Evolutionary conservation across 2,113 vertebrate species (phyloP).

Genomic region (Panurus biarmicus): DNA sequence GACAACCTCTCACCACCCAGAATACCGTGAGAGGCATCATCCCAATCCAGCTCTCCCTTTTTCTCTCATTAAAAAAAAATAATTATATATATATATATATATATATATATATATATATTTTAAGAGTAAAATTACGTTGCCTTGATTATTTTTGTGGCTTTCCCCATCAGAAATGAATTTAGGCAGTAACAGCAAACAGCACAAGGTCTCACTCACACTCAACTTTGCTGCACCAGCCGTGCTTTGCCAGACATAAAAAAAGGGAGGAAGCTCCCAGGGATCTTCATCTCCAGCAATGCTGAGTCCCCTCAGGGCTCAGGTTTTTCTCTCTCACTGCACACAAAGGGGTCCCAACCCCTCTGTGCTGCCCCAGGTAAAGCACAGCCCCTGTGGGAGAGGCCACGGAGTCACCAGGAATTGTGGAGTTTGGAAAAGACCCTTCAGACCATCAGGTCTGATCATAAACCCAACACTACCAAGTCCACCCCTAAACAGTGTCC

Average conservation of each 20-base stretch:
- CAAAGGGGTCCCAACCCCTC: background rate
- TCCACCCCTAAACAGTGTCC: accelerated
- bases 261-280: background rate
- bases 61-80: background rate
- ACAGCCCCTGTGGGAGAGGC: accelerated
- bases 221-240: background rate
- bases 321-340: accelerated
- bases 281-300: accelerated
- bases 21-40: accelerated
- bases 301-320: background rate
- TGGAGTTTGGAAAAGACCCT: background rate
- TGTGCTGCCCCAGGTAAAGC: background rate
- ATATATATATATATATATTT: too few species aligned
- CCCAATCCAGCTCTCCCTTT: background rate
- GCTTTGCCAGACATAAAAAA: background rate
- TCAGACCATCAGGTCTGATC: accelerated
- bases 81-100: too few species aligned
- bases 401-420: accelerated
- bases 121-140: background rate
- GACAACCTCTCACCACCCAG: background rate
- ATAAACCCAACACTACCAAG: background rate
- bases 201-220: accelerated
- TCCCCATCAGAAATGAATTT: background rate
- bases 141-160: background rate
- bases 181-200: accelerated